Evolutionary conservation across 2,888 invertebrate species (phyloP), one percentile per base, ranked within the genome.

Genomic region (Mimas tiliae): DNA sequence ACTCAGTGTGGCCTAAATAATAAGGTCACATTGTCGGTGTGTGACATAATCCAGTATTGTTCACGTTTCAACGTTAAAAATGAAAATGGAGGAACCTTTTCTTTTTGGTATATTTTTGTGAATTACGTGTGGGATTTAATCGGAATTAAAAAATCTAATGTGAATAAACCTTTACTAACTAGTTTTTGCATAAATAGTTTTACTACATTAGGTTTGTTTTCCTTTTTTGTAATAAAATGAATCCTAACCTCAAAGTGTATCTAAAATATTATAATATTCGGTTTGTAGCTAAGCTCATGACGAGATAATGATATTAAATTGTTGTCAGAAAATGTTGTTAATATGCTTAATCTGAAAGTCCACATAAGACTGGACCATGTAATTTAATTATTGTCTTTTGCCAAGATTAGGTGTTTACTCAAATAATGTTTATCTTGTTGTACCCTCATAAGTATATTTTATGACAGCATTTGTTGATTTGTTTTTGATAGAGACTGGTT

Each of bases 1-100:
- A 86, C 81, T 70, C 80, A 69, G 81, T 75, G 74, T 84, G 83
- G 75, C 82, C 87, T 84, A 83, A 81, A 80, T 87, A 79, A 75
- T 83, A 74, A 72, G 72, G 70, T 70, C 68, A 78, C 74, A 71
- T 76, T 81, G 82, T 74, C 81, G 76, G 80, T 79, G 79, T 77
- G 79, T 76, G 65, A 68, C 63, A 68, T 64, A 62, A 66, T 69
- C 64, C 66, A 72, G 66, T 69, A 68, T 74, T 69, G 67, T 70
- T 58, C 47, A 33, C 16, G 8, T 21, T 65, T 64, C 33, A 68
- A 53, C 63, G 14, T 72, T 69, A 72, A 80, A 76, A 73, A 81
- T 86, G 79, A 74, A 77, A 69, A 72, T 82, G 63, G 80, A 78
- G 48, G 80, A 83, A n/a, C 73, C 83, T 2, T 78, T 83, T 65